Conservation (phyloP, 2,888 invertebrate species). For the Rhagium mordax region DNA sequence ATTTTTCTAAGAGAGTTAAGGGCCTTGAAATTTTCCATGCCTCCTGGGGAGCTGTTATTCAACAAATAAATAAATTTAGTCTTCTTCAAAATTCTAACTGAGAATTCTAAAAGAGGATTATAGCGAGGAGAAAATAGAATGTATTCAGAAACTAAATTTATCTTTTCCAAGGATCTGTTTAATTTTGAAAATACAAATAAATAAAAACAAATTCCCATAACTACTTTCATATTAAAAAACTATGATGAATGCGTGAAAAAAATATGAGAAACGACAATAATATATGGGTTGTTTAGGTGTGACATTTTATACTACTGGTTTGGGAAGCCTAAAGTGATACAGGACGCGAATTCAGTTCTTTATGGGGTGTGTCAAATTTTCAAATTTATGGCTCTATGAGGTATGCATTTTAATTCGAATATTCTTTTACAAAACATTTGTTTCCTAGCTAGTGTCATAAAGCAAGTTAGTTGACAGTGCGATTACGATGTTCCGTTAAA, state of each 20-base stretch:
- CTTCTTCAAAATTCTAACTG: too few relatives aligned
- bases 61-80: too few relatives aligned
- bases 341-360: background rate
- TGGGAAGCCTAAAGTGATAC: background rate
- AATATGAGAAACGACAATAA: background rate
- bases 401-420: background rate
- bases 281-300: background rate
- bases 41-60: too few relatives aligned
- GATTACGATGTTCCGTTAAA: background rate
- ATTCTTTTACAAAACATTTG: background rate
- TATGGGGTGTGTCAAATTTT: background rate
- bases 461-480: background rate
- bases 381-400: background rate
- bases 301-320: background rate
- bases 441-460: background rate
- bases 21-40: too few relatives aligned
- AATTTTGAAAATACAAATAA: too few relatives aligned
- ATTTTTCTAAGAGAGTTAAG: too few relatives aligned
- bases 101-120: too few relatives aligned
- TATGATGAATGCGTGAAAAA: background rate
- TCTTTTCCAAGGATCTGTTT: too few relatives aligned
- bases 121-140: too few relatives aligned
- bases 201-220: too few relatives aligned
- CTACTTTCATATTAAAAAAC: background rate
- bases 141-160: too few relatives aligned